Conservation (phyloP, 2,797 vertebrate species). For the Chrysocyon brachyurus region DNA sequence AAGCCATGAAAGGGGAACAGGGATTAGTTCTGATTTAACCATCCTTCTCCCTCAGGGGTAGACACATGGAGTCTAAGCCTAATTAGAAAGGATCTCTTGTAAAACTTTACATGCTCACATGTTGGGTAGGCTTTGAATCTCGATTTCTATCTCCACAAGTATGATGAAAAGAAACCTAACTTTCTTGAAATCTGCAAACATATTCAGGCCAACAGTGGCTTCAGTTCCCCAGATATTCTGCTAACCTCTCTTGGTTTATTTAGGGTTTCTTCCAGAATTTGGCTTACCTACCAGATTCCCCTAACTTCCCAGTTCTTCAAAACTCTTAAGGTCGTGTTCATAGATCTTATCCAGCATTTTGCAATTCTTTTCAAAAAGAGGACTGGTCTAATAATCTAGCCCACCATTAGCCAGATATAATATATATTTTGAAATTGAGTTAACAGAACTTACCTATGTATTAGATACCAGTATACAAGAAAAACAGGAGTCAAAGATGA, state of each 20-base stretch:
- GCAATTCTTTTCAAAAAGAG: slow-evolving; percentile 21
- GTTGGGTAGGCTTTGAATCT: background rate
- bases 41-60: background rate
- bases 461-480: background rate
- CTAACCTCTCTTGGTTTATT: slow-evolving; percentile 23
- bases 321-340: background rate
- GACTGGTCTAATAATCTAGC: background rate
- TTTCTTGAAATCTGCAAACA: slow-evolving; percentile 21
- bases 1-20: background rate
- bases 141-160: background rate
- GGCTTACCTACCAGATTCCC: background rate
- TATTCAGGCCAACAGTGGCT: background rate
- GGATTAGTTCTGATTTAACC: background rate
- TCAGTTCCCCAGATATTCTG: background rate
- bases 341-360: background rate
- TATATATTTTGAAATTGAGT: background rate
- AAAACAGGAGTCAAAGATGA: background rate
- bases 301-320: slow-evolving; percentile 1
- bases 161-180: background rate
- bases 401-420: background rate
- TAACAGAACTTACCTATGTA: background rate
- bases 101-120: background rate
- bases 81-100: background rate
- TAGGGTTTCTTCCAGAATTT: slow-evolving; percentile 30
- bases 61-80: background rate